Base-by-base conservation (phyloP, 2,113 vertebrate species). In the Sorex araneus region DNA sequence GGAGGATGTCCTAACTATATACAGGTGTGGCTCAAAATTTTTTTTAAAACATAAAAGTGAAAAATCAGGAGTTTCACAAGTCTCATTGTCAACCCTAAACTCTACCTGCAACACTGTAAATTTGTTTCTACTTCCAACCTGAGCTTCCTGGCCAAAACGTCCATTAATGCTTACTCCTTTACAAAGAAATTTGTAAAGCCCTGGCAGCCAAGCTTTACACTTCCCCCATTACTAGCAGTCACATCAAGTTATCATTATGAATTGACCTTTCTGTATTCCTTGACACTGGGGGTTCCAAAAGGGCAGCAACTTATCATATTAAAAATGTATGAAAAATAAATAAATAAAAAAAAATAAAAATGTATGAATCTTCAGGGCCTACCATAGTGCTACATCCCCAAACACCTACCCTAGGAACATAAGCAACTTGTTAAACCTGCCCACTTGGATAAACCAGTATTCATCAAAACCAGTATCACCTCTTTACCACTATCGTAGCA, bases 371-470 rank as follows among this genome's bases (percentile, higher is more conserved):
- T 21, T 11, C 54, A 89, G 7, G 23, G 21, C 11, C 86, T 85
- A 85, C 40, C 6, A 28, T 36, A 73, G 12, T 64, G n/a, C 21
- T 79, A 89, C 15, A 78, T 85, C 54, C 66, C 71, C 78, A 80
- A 67, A 85, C 13, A 4, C 32, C 66, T 45, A 28, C 23, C 25
- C 43, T 89, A 8, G 23, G n/a, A 40, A 73, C 10, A 27, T 16
- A 25, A 36, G 36, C 36, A 73, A 73, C 34, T 40, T 73, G 40
- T 27, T 73, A 73, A 73, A 73, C 73, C 73, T 91, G 47, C 63
- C 30, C 63, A 69, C 40, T 73, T 84, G 77, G 82, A 77, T 43
- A 89, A 67, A 50, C 69, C 9, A 30, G 69, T 84, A 27, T 79
- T 76, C 21, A 79, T 40, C 34, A 79, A 83, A 83, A 50, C n/a